Base-by-base conservation (phyloP, 2,113 vertebrate genomes). In the Haemorhous mexicanus region DNA sequence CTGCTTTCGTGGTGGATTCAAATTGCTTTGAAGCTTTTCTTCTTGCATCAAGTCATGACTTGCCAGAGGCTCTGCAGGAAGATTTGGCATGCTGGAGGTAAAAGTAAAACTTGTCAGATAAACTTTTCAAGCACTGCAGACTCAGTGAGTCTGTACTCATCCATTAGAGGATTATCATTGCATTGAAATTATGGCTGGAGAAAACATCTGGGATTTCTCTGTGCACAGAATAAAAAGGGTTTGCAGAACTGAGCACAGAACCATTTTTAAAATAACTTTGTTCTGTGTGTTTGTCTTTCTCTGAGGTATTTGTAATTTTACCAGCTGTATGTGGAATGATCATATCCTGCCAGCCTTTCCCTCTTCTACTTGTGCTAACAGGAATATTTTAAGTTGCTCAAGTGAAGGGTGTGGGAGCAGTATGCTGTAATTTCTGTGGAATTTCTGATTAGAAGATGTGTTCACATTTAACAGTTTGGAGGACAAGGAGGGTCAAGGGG, bases 401-500 rank as follows among this genome's bases (percentile, higher is more conserved):
- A 24, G 41, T 12, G 16, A 84, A 78, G 46, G 72, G 28, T 47
- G 83, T n/a, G 49, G 85, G 55, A 92, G 68, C 86, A 74, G 50
- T 81, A 76, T 93, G 63, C 41, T 86, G 77, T 95, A 84, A 95
- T 91, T 95, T 75, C 84, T 55, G 4, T 86, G 81, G 62, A 96
- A 93, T 92, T 97, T 97, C 86, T 93, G 59, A 91, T 87, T 92
- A 94, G 67, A 75, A 83, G 91, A 91, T 10, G 2, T 52, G 66
- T 73, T 93, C 41, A 74, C 30, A 44, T 93, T 41, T 76, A 74
- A 49, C 33, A 44, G 49, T 50, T 84, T 64, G 58, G 67, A 63
- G 64, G 79, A 66, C 41, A 4, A 43, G 14, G 37, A 95, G 61
- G 43, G 86, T 63, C 56, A 33, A 68, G 78, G 35, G 80, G 9